Percentiles rank a stretch among this genome's conserved stretches.
phyloP scores from a whole-genome alignment of 2,797 vertebrate species.

The Danio aesculapii region DNA sequence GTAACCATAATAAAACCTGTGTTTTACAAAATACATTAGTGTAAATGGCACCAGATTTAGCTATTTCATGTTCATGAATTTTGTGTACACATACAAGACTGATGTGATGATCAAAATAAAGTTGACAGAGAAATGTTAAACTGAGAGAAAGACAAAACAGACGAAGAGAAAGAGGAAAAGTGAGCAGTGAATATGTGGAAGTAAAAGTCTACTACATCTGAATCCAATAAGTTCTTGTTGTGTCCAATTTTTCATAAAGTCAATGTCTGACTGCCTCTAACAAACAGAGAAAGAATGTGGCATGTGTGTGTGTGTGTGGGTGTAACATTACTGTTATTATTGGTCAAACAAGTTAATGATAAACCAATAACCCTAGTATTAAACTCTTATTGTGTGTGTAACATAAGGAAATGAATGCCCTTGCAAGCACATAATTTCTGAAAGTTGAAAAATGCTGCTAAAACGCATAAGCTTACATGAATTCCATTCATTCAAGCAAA shows the following conservation, averaged over 20 bases:
- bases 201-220: slow-evolving; percentile 62
- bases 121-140: neutral
- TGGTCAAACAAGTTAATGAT: neutral
- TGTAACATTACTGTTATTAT: neutral
- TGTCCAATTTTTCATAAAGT: slow-evolving; percentile 49
- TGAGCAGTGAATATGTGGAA: neutral
- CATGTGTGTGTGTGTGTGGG: neutral
- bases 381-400: neutral
- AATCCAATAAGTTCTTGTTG: slow-evolving; percentile 71
- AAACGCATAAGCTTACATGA: too few species aligned
- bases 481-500: too few species aligned
- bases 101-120: neutral
- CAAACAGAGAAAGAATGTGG: slow-evolving; percentile 15
- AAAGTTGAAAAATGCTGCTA: too few species aligned
- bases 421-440: too few species aligned
- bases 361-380: neutral
- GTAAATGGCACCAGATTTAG: too few species aligned
- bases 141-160: neutral
- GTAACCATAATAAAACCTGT: too few species aligned
- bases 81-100: too few species aligned
- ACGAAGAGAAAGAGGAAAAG: slow-evolving; percentile 6
- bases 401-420: neutral
- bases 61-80: too few species aligned
- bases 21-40: too few species aligned
- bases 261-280: slow-evolving; percentile 55